phyloP scores from a whole-genome alignment of 2,113 vertebrate species.

The Ceyx margarethae region DNA sequence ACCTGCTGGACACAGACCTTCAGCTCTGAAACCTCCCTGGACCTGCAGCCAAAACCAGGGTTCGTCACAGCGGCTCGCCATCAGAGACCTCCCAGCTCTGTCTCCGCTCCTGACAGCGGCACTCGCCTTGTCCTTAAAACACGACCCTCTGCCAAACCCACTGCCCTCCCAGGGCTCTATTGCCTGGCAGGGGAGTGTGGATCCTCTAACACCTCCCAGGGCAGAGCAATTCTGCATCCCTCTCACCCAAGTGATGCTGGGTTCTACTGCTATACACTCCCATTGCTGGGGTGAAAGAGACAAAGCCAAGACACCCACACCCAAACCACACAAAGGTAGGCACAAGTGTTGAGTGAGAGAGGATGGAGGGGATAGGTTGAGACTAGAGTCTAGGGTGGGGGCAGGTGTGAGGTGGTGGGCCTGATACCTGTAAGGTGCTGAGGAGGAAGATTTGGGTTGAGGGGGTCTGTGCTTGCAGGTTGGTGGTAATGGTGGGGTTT shows the following conservation, averaged over 20 bases:
- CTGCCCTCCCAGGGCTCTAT: not conserved
- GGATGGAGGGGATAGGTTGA: not conserved
- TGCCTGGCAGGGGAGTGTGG: too few species aligned
- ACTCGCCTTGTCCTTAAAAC: not conserved
- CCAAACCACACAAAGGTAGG: fast-evolving
- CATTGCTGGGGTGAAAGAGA: fast-evolving
- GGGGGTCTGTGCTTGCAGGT: not conserved
- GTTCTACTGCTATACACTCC: not conserved
- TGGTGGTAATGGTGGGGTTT: not conserved
- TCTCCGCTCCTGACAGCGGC: not conserved
- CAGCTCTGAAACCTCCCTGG: not conserved
- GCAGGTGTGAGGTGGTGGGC: not conserved
- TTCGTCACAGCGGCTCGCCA: fast-evolving
- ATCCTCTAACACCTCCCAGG: fast-evolving
- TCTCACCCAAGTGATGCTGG: fast-evolving
- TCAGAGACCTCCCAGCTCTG: not conserved
- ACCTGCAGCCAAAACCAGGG: not conserved
- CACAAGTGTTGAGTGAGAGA: fast-evolving
- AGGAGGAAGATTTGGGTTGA: not conserved
- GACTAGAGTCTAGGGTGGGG: not conserved
- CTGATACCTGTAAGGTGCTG: fast-evolving
- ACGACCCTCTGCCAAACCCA: not conserved
- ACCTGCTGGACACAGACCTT: constrained; percentile 43
- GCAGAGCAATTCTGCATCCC: not conserved
- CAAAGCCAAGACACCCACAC: not conserved